A percentile compares a stretch with the other conserved stretches of the same genome.
These are phyloP conservation scores for Ennomos fuscantarius DNA, from an alignment of 2,888 invertebrate species.

Conservation along the genomic window DNA sequence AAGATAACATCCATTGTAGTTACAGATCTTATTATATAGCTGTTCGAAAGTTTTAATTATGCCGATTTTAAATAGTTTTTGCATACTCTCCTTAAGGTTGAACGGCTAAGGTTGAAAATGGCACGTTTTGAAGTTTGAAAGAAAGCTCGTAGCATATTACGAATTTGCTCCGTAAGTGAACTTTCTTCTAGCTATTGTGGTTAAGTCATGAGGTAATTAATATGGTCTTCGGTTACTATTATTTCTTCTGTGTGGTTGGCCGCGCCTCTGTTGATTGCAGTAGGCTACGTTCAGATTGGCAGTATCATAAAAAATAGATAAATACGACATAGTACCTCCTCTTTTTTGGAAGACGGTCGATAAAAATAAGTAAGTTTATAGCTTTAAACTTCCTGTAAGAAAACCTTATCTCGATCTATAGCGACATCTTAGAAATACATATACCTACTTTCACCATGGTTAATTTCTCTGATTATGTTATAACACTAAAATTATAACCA, in stretches of 20 bases:
- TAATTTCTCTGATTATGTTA: neutral
- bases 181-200: constrained; percentile 71
- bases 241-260: constrained; percentile 16
- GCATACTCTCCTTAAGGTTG: constrained; percentile 28
- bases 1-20: constrained; percentile 41
- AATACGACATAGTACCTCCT: no score
- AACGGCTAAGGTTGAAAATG: constrained; percentile 34
- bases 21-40: constrained; percentile 55
- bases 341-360: no score
- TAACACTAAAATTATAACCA: neutral
- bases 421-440: no score
- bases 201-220: constrained; percentile 64
- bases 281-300: neutral
- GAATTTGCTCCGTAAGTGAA: constrained; percentile 62
- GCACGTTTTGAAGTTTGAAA: constrained; percentile 32
- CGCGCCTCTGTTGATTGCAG: constrained; percentile 33
- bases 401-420: no score
- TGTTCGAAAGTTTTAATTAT: constrained; percentile 74
- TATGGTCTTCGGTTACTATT: constrained; percentile 37
- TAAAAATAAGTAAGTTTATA: no score
- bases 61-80: constrained; percentile 50
- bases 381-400: no score
- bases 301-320: neutral
- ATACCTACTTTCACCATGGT: no score
- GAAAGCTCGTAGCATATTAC: constrained; percentile 58